phyloP scores from a whole-genome alignment of 37 sponge, comb jelly and placozoan genomes.

The Dysidea cf. avara region DNA sequence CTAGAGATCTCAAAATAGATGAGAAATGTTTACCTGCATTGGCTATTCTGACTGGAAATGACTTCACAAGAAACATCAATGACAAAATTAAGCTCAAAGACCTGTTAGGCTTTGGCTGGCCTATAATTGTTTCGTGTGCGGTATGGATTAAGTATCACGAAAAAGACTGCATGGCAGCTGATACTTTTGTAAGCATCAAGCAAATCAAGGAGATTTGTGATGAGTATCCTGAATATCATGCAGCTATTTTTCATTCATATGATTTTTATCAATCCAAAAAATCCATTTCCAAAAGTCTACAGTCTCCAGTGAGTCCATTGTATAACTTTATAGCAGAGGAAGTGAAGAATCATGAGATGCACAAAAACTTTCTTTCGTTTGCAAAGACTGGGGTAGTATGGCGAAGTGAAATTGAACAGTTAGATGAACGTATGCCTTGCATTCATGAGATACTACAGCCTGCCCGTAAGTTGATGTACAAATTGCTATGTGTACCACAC shows the following conservation, averaged over 20 bases:
- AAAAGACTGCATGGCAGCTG: no score
- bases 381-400: background rate
- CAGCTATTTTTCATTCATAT: constrained; percentile 9
- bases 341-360: no score
- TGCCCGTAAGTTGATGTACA: constrained; percentile 10
- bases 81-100: background rate
- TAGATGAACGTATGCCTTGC: background rate
- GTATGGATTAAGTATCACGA: no score
- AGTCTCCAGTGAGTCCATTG: no score
- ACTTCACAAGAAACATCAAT: constrained; percentile 32
- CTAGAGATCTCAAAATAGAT: constrained; percentile 8
- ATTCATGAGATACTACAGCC: background rate
- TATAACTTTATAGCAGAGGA: no score
- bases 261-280: background rate
- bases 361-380: background rate
- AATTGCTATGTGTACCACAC: background rate
- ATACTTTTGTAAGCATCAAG: no score
- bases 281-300: background rate
- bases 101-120: no score
- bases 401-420: background rate
- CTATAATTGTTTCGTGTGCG: no score
- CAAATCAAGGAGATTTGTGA: background rate
- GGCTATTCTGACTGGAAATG: constrained; percentile 60
- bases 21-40: constrained; percentile 37
- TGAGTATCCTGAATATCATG: background rate